Base-by-base conservation (phyloP, 2,113 vertebrate genomes). In the Ptilonorhynchus violaceus region DNA sequence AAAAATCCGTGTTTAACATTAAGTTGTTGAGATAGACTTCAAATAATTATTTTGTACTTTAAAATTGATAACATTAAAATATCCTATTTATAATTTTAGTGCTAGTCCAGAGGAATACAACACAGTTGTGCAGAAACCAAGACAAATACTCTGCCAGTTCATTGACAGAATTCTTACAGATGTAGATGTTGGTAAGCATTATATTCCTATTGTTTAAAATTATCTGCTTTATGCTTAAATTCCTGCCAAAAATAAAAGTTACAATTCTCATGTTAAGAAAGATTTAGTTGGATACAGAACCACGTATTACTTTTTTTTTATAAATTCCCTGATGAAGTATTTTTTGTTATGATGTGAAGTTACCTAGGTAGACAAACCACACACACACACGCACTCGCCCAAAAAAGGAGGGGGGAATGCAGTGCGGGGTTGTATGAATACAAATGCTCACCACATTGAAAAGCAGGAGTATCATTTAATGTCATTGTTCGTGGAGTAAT, bases 121-220 rank as follows among this genome's bases (percentile, higher is more conserved):
- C 64, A 94, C 94, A 18, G 98, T 98, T 77, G 99, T 99, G 55
- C 99, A 99, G 98, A 99, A 99, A 91, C 99, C 99, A 68, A 98
- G 99, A 96, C 99, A 99, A 97, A 99, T 99, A 95, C 98, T 99
- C 6, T 99, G 99, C 93, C 99, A 99, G 97, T 99, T 99, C 84
- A 99, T 99, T 97, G 99, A 99, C 97, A 98, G 99, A 96, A 99
- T 99, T 87, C 98, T 99, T 94, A 99, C 99, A 85, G 99, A 99
- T 95, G 99, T 99, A 63, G 99, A 99, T 92, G 99, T 99, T 73
- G 99, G 99, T 99, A 96, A 98, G 99, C 97, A 64, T 85, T 55
- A 25, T 11, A 10, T 35, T 24, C 6, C 7, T 67, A 2, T 50
- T 2, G 69, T 67, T 68, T 66, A 44, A 69, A 33, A 20, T 22